Base-by-base conservation (phyloP, 2,797 vertebrate species). In the Lutjanus argentimaculatus region DNA sequence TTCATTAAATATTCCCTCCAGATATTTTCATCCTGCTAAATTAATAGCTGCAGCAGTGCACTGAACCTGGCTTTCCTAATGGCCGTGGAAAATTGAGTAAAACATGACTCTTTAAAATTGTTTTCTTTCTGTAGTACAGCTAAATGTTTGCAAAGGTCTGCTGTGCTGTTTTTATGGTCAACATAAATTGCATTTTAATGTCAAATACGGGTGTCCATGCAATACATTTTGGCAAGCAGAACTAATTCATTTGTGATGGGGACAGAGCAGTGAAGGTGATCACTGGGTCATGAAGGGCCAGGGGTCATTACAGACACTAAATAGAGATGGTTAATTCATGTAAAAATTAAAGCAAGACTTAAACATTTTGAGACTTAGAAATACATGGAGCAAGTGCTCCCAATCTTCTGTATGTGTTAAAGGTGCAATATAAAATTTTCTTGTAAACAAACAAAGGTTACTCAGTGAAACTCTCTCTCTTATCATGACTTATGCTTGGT, bases 1-100 rank as follows among this genome's bases (percentile, higher is more conserved):
- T 79, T 80, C 65, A 90, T 86, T 85, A 77, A 85, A 84, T 70
- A 70, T 85, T 58, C 73, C 86, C 72, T 87, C 10, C 14, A 86
- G 85, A 83, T 81, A 61, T 91, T 87, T 89, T 69, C 46, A 63
- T 76, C 64, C 57, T 68, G 42, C 58, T 43, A 49, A 85, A 92
- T 89, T 79, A 90, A 89, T 77, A 83, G 73, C 66, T 64, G 19
- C 9, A n/a, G 65, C 53, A 22, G n/a, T 15, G 36, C 25, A 21
- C 25, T 83, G 52, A 79, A 79, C 56, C 48, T 10, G 21, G 51
- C 14, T 9, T 59, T 83, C 46, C 78, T 83, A 90, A 91, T 86
- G 77, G 68, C 75, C 11, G 36, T 58, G 42, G 67, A 74, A 88
- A 80, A 86, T 65, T 45, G 7, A 21, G 70, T 22, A 48, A 79